phyloP scores from a whole-genome alignment of 2,797 vertebrate genomes.

The Crypturellus tataupa region DNA sequence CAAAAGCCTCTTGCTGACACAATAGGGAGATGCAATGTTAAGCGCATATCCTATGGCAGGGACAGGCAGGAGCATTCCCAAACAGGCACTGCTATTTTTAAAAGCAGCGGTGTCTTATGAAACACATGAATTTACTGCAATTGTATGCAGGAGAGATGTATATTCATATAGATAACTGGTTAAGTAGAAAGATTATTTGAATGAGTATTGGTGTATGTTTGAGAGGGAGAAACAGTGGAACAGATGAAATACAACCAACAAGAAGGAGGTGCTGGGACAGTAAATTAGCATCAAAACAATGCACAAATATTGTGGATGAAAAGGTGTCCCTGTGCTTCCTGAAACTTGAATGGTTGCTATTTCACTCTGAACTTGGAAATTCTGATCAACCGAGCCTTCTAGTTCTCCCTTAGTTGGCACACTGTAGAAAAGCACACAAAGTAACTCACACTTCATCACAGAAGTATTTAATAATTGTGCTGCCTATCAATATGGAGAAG shows the following conservation, averaged over 20 bases:
- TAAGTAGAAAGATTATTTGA: neutral
- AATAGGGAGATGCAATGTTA: conserved; percentile 11
- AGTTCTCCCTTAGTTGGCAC: neutral
- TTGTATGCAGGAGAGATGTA: neutral
- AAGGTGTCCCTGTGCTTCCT: neutral
- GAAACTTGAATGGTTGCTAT: neutral
- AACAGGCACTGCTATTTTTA: conserved; percentile 34
- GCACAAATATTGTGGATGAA: neutral
- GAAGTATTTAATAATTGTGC: neutral
- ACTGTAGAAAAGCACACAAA: neutral
- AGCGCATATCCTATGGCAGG: conserved; percentile 7
- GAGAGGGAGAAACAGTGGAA: neutral
- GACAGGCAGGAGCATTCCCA: conserved; percentile 20
- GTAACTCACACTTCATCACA: neutral
- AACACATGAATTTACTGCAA: neutral
- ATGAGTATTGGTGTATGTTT: neutral
- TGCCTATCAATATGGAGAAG: neutral
- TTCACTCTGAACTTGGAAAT: neutral
- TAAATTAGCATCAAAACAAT: neutral
- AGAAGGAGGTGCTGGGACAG: neutral
- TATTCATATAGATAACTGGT: neutral
- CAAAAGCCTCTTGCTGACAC: conserved; percentile 34
- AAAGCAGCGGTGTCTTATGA: conserved; percentile 3
- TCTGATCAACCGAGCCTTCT: neutral
- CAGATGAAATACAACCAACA: neutral